phyloP scores from a whole-genome alignment of 1,140 invertebrate species.

The Heliconius nattereri region DNA sequence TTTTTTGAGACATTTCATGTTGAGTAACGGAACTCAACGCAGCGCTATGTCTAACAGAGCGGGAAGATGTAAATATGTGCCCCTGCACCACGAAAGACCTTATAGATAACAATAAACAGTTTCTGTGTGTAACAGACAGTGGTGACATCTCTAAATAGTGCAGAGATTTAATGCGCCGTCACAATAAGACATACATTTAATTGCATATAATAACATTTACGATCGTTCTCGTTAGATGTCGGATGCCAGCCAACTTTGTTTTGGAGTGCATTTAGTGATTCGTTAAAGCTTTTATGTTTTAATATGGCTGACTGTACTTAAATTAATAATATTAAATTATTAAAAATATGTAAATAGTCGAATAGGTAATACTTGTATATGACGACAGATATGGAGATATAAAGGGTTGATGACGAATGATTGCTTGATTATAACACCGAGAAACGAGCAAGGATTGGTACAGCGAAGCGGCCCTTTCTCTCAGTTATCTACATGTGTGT shows the following conservation, averaged over 20 bases:
- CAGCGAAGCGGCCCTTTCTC: too few relatives aligned
- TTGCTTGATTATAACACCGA: too few relatives aligned
- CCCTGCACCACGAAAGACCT: not conserved
- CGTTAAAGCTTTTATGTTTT: not conserved
- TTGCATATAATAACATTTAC: conserved; percentile 21
- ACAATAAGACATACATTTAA: conserved; percentile 14
- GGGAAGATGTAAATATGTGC: not conserved
- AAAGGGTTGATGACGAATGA: too few relatives aligned
- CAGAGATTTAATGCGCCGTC: conserved; percentile 9
- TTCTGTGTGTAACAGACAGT: not conserved
- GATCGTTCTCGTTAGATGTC: conserved; percentile 27
- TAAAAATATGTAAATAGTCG: too few relatives aligned
- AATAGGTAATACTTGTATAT: too few relatives aligned
- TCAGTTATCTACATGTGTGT: too few relatives aligned
- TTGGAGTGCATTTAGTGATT: not conserved
- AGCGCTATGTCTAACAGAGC: not conserved
- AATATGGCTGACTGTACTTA: too few relatives aligned
- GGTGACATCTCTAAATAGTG: conserved; percentile 27
- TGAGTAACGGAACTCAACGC: not conserved
- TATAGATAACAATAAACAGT: not conserved
- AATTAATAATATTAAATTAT: too few relatives aligned
- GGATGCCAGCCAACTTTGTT: conserved; percentile 20
- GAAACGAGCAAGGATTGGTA: too few relatives aligned
- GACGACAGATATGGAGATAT: too few relatives aligned
- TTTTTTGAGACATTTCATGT: not conserved